Base-by-base conservation (phyloP, 2,797 vertebrate species). In the Channallabes apus region DNA sequence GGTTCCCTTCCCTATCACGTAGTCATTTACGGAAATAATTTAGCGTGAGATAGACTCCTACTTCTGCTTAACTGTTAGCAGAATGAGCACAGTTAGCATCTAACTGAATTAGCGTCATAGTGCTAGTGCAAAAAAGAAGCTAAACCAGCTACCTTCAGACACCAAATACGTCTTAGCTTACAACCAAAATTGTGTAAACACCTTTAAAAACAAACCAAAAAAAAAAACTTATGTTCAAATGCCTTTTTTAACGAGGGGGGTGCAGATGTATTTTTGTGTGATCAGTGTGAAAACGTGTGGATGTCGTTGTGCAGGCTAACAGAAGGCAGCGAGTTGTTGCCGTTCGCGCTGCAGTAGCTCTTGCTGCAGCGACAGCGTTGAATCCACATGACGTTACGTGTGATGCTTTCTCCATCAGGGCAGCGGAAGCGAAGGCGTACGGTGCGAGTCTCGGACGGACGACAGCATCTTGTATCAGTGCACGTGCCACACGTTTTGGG, bases 311-410 rank as follows among this genome's bases (percentile, higher is more conserved):
- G 89, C 80, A 94, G 90, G 85, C 88, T 92, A 88, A 94, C 5
- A 0, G 87, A 88, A 11, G 92, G 90, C 11, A 86, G 73, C 1
- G 90, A 87, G 35, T 77, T 35, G 46, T 46, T 12, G 24, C 71
- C 7, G 54, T 88, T 61, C 3, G 18, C 17, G 18, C 8, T 2
- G 0, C 27, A 87, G 22, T 91, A 93, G 81, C 72, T 88, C 3
- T 58, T 64, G 59, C 12, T 86, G 89, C 95, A 95, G 85, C 81
- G 91, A 87, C 95, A 96, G 84, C 90, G 92, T 76, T 92, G 91
- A 82, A 96, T 93, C 95, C 93, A 94, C 95, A 96, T 94, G 69
- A 95, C 68, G 2, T 89, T 86, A 1, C 91, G 92, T 3, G 87
- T 88, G 88, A 95, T 87, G 87, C 27, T 87, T 78, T 93, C 93